Evolutionary conservation across 2,113 vertebrate species (phyloP).

Genomic region (Chloropsis cyanopogon): DNA sequence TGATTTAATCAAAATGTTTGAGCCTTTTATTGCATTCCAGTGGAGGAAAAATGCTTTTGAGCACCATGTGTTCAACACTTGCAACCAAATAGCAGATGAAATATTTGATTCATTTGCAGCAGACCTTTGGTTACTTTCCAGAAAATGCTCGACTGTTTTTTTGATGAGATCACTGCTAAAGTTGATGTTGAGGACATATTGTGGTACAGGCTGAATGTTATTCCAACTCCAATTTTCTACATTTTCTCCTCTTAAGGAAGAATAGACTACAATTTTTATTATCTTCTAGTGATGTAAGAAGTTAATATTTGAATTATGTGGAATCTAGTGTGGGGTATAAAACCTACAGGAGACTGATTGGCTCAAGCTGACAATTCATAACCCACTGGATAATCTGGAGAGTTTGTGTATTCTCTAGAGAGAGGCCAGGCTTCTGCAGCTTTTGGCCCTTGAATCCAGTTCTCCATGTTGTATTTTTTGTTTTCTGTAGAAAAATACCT

Average conservation of each 20-base stretch:
- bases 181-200: neutral
- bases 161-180: slow-evolving; percentile 35
- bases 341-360: neutral
- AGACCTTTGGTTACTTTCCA: slow-evolving; percentile 55
- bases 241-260: slow-evolving; percentile 10
- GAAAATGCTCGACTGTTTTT: slow-evolving; percentile 22
- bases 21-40: slow-evolving; percentile 50
- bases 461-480: neutral
- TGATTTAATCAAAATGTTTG: slow-evolving; percentile 60
- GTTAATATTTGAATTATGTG: neutral
- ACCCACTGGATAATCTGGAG: neutral
- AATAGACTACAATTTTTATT: neutral
- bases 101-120: slow-evolving; percentile 55
- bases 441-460: neutral
- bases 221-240: neutral
- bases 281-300: neutral
- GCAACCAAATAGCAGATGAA: slow-evolving; percentile 46
- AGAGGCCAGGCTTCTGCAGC: neutral
- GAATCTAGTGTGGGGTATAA: neutral
- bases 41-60: slow-evolving; percentile 46
- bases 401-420: neutral
- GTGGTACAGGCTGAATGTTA: neutral
- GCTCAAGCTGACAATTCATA: neutral
- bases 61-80: slow-evolving; percentile 55
- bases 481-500: neutral